These are phyloP conservation scores for Cosmorhoe ocellata DNA, from an alignment of 2,888 invertebrate species.

Conservation along the genomic window DNA sequence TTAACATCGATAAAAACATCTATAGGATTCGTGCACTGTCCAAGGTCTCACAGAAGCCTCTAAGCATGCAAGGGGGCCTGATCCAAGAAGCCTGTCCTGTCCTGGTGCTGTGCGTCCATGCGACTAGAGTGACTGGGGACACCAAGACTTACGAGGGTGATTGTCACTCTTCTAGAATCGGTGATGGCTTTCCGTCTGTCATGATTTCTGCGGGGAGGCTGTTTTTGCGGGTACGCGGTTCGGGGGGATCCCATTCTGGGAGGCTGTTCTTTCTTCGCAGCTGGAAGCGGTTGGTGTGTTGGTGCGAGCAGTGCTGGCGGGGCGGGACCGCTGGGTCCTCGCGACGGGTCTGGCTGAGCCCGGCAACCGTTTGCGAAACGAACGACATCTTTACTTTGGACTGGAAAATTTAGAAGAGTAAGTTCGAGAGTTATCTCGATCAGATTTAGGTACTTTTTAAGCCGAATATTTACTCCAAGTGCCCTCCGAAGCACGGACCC, in stretches of 20 bases:
- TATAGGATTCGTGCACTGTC: slow-evolving; percentile 70
- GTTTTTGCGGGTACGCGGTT: slow-evolving; percentile 70
- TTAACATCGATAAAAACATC: slow-evolving; percentile 65
- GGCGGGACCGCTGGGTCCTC: slow-evolving; percentile 60
- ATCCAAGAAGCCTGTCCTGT: slow-evolving; percentile 68
- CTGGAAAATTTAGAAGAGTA: slow-evolving; percentile 49
- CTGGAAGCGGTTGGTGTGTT: slow-evolving; percentile 69
- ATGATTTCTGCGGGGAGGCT: slow-evolving; percentile 69
- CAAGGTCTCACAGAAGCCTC: slow-evolving; percentile 73
- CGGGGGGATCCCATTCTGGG: slow-evolving; percentile 77
- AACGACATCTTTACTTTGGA: slow-evolving; percentile 69
- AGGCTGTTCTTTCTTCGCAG: slow-evolving; percentile 76
- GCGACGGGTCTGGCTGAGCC: slow-evolving; percentile 72
- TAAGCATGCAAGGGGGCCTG: slow-evolving; percentile 79
- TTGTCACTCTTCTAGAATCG: slow-evolving; percentile 72
- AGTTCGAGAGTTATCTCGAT: no score
- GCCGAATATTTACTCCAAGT: no score
- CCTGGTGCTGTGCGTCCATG: slow-evolving; percentile 72
- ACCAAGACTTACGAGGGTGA: slow-evolving; percentile 75
- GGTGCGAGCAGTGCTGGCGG: slow-evolving; percentile 76
- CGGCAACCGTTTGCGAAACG: slow-evolving; percentile 82
- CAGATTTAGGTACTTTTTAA: no score
- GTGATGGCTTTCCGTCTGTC: slow-evolving; percentile 53
- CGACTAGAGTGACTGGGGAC: slow-evolving; percentile 75
- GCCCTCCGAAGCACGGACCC: no score